phyloP scores from a whole-genome alignment of 2,888 invertebrate species.

The Ochlodes sylvanus region DNA sequence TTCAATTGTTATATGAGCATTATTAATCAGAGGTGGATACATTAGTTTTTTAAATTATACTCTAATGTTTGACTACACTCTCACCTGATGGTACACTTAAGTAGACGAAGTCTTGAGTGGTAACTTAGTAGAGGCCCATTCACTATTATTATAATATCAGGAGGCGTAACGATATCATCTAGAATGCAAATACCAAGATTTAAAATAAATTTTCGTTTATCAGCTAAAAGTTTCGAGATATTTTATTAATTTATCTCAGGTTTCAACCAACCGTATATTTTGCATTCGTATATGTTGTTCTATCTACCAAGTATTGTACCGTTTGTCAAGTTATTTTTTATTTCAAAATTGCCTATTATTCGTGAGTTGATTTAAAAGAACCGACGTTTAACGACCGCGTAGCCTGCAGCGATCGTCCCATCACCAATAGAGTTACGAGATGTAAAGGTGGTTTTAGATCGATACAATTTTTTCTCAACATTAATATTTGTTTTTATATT shows the following conservation, averaged over 20 bases:
- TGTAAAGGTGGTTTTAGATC: slow-evolving; percentile 31
- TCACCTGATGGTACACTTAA: too few species aligned
- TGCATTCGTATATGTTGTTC: slow-evolving; percentile 35
- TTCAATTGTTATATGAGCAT: too few species aligned
- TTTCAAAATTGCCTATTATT: slow-evolving; percentile 45
- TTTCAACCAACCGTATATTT: slow-evolving; percentile 35
- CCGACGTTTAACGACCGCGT: slow-evolving; percentile 45
- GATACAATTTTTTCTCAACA: background rate
- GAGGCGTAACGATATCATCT: too few species aligned
- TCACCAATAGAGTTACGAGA: slow-evolving; percentile 46
- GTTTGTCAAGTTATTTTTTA: slow-evolving; percentile 42
- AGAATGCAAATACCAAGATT: too few species aligned
- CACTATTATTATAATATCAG: too few species aligned
- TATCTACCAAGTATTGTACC: slow-evolving; percentile 34
- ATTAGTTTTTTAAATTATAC: too few species aligned
- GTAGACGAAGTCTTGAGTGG: too few species aligned
- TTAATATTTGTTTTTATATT: background rate
- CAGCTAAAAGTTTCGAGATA: too few species aligned
- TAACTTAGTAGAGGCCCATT: too few species aligned
- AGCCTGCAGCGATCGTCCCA: slow-evolving; percentile 46
- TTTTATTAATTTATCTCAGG: slow-evolving; percentile 4
- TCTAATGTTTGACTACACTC: too few species aligned
- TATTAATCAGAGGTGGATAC: too few species aligned
- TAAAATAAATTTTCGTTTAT: too few species aligned
- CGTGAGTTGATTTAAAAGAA: slow-evolving; percentile 50